phyloP scores from a whole-genome alignment of 1,140 invertebrate genomes.

The Drosophila subobscura region DNA sequence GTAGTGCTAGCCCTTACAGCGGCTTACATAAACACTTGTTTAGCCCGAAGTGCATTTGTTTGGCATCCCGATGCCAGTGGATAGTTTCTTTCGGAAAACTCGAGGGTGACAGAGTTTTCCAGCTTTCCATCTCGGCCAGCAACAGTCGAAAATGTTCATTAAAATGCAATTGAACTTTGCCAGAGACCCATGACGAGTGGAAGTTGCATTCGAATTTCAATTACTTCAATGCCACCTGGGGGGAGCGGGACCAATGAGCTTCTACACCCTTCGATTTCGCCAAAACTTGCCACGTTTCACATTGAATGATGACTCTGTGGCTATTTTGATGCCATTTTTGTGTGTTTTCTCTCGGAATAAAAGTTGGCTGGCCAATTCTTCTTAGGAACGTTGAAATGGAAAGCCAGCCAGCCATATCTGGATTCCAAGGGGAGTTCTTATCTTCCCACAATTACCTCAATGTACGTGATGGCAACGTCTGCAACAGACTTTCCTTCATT shows the following conservation, averaged over 20 bases:
- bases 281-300: no score
- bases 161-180: slow-evolving; percentile 66
- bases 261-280: not conserved
- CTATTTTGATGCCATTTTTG: no score
- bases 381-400: not conserved
- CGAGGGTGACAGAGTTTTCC: no score
- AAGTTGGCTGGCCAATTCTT: no score
- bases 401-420: not conserved
- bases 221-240: slow-evolving; percentile 53
- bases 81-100: not conserved
- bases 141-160: slow-evolving; percentile 55
- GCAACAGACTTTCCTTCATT: slow-evolving; percentile 26
- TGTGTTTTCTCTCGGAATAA: no score
- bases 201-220: slow-evolving; percentile 56
- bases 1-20: no score
- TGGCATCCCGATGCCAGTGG: slow-evolving; percentile 19
- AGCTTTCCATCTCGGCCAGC: slow-evolving; percentile 33
- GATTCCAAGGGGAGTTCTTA: not conserved
- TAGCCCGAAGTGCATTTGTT: slow-evolving; percentile 41
- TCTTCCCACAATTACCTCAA: slow-evolving; percentile 49
- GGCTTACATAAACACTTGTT: slow-evolving; percentile 51
- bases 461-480: slow-evolving; percentile 55
- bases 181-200: slow-evolving; percentile 23
- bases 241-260: slow-evolving; percentile 8
- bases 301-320: no score